phyloP scores from a whole-genome alignment of 2,113 vertebrate genomes.

The Podarcis cretensis region DNA sequence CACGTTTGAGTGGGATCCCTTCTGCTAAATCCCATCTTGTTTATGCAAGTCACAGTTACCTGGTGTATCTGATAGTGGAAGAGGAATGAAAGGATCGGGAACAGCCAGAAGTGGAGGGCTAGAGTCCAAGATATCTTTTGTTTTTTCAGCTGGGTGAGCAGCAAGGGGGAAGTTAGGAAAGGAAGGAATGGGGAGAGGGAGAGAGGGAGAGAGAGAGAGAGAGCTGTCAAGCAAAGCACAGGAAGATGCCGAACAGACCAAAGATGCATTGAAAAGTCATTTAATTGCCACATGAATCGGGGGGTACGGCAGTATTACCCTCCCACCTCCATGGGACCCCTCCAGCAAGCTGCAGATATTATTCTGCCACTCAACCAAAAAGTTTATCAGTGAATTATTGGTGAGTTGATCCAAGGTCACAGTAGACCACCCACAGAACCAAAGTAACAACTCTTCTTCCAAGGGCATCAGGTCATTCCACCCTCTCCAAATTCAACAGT shows the following conservation, averaged over 20 bases:
- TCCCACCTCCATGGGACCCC: not conserved
- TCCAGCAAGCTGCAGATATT: not conserved
- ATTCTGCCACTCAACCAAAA: not conserved
- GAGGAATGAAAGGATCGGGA: slow-evolving; percentile 87
- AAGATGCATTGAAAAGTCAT: not conserved
- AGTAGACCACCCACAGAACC: not conserved
- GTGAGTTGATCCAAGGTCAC: not conserved
- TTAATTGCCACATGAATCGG: not conserved
- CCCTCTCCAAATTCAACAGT: not conserved
- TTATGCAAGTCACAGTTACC: slow-evolving; percentile 74
- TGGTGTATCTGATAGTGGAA: slow-evolving; percentile 84
- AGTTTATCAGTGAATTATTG: not conserved
- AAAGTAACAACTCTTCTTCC: not conserved
- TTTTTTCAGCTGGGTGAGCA: slow-evolving; percentile 78
- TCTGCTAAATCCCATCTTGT: not conserved
- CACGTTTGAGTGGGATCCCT: too few species aligned
- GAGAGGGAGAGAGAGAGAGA: not conserved
- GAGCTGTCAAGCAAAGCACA: not conserved
- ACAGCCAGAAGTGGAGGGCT: slow-evolving; percentile 82
- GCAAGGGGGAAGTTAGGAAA: slow-evolving; percentile 37
- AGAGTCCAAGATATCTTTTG: slow-evolving; percentile 82
- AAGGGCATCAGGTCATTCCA: not conserved
- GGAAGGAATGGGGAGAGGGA: not conserved
- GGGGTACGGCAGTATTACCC: too few species aligned
- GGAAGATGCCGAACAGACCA: not conserved